Base-by-base conservation (phyloP, 2,888 invertebrate species). In the Trachelus iudaicus region DNA sequence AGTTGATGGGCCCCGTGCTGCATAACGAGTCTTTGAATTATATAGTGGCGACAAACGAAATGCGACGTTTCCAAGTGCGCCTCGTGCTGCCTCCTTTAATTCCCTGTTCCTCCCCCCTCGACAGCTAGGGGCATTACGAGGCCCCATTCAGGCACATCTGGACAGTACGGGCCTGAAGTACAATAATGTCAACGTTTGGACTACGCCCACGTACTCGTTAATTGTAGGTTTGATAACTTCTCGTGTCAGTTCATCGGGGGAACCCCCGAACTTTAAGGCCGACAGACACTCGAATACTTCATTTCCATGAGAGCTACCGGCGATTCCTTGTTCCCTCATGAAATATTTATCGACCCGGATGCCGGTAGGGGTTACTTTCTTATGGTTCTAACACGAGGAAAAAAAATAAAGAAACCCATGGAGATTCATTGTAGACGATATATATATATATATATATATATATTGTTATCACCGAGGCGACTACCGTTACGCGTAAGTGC, bases 1-100 rank as follows among this genome's bases (percentile, higher is more conserved):
- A 73, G 76, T 56, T 23, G 56, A 56, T 56, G 56, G 56, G 69
- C 75, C 34, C 76, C 40, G 75, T 77, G 69, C 77, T 77, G 76
- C 2, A 23, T 82, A 81, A 81, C 78, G 79, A 82, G 77, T 75
- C 81, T 82, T 81, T 82, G 80, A 82, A 79, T 77, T 56, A 56
- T 56, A 56, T 56, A 56, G 56, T 56, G 56, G 56, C 56, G 56
- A 56, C 56, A 56, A 56, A 56, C 56, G 23, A 23, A 56, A 56
- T 23, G 56, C 23, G 56, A 23, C 56, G 56, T 56, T 56, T 56
- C 56, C 56, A 56, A 56, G 56, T 56, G 56, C 23, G 56, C 23
- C 56, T 56, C 23, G 23, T 56, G 23, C 23, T 23, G 56, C 56
- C 40, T 23, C 56, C 23, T 56, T 56, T 23, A 56, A 56, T 56